These are phyloP conservation scores for Typhlichthys subterraneus DNA, from an alignment of 2,797 vertebrate genomes.

Conservation along the genomic window DNA sequence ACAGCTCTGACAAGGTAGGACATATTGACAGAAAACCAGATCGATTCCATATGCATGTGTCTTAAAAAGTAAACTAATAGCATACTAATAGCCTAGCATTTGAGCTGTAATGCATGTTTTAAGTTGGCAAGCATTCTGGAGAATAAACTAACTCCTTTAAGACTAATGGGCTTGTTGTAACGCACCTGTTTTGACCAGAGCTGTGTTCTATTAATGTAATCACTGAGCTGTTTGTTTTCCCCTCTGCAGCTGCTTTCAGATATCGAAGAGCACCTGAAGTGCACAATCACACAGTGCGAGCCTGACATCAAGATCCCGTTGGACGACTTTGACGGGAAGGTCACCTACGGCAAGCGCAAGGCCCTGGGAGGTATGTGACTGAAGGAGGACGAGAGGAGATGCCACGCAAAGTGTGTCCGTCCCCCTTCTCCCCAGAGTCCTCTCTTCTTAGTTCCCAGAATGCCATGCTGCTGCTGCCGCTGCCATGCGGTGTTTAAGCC, in stretches of 20 bases:
- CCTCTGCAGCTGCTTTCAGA: constrained; percentile 87
- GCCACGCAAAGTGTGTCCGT: neutral
- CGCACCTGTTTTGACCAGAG: neutral
- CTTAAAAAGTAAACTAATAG: no score
- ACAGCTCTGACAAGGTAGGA: no score
- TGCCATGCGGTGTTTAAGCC: neutral
- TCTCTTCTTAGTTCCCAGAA: no score
- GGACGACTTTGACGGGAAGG: constrained; percentile 98
- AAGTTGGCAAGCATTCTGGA: no score
- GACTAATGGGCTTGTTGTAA: no score
- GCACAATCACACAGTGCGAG: constrained; percentile 95
- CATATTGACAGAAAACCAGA: no score
- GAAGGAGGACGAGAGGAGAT: neutral
- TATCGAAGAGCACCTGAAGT: constrained; percentile 96
- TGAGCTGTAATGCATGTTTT: no score
- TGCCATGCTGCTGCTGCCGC: neutral
- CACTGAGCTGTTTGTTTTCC: neutral
- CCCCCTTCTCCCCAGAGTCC: neutral
- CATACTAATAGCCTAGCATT: no score
- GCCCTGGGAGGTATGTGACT: constrained; percentile 80
- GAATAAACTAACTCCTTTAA: no score
- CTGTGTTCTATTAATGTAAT: neutral
- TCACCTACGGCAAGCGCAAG: constrained; percentile 90
- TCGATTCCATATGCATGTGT: no score
- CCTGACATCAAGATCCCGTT: constrained; percentile 92